Conservation (phyloP, 2,797 vertebrate genomes). For the Cyclopterus lumpus region DNA sequence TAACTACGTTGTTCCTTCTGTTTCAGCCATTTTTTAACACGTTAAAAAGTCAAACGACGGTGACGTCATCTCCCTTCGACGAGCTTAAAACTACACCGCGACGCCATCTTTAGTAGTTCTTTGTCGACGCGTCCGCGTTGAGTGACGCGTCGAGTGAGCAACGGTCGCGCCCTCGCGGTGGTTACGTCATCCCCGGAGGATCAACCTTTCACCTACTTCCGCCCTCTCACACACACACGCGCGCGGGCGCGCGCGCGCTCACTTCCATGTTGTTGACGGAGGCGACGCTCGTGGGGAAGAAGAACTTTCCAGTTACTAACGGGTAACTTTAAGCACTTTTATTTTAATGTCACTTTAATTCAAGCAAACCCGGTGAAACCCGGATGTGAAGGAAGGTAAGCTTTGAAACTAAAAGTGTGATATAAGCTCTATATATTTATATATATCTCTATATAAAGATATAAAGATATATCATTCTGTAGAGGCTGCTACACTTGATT, state of each 20-base stretch:
- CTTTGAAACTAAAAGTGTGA: background rate
- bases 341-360: background rate
- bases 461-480: no score
- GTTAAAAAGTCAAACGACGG: background rate
- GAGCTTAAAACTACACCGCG: no score
- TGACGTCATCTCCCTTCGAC: no score
- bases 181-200: slow-evolving; percentile 35
- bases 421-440: background rate
- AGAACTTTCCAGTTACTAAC: background rate
- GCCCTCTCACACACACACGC: background rate
- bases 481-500: no score
- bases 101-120: background rate
- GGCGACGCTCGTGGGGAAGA: background rate
- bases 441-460: no score
- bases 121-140: background rate
- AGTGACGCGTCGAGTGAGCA: no score
- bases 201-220: slow-evolving; percentile 72
- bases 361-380: background rate
- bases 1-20: background rate
- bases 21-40: background rate
- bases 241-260: slow-evolving; percentile 7
- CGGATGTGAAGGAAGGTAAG: background rate
- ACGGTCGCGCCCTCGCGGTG: background rate
- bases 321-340: slow-evolving; percentile 34
- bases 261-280: slow-evolving; percentile 42